A percentile compares a stretch with the other conserved stretches of the same genome.
phyloP scores from a whole-genome alignment of 2,888 invertebrate species.

The Lithophane socia region DNA sequence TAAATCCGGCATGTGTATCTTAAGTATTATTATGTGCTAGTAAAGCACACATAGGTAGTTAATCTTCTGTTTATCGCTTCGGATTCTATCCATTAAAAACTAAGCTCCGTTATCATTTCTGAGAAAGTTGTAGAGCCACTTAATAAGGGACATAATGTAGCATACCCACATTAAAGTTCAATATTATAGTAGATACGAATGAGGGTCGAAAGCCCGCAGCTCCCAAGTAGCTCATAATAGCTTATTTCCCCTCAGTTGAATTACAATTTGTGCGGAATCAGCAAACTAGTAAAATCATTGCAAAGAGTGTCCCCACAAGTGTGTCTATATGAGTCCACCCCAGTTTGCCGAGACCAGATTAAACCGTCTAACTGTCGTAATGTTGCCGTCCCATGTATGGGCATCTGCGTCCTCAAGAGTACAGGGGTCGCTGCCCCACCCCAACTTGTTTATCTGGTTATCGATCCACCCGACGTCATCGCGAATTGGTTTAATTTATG shows the following conservation, averaged over 20 bases:
- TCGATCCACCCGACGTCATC: slow-evolving; percentile 79
- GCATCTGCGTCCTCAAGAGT: slow-evolving; percentile 83
- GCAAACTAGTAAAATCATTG: slow-evolving; percentile 53
- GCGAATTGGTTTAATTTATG: slow-evolving; percentile 75
- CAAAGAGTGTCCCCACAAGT: slow-evolving; percentile 57
- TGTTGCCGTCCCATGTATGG: slow-evolving; percentile 77
- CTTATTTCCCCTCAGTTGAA: slow-evolving; percentile 47
- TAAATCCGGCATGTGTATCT: not conserved
- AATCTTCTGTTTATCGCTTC: slow-evolving; percentile 7
- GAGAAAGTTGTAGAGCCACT: slow-evolving; percentile 6
- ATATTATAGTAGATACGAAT: slow-evolving; percentile 24
- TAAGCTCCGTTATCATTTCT: slow-evolving; percentile 25
- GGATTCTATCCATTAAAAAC: slow-evolving; percentile 12
- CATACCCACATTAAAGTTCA: slow-evolving; percentile 26
- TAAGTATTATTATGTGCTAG: not conserved
- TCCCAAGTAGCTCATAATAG: slow-evolving; percentile 43
- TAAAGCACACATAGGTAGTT: not conserved
- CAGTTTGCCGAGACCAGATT: slow-evolving; percentile 72
- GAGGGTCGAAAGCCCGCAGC: slow-evolving; percentile 40
- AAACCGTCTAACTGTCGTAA: slow-evolving; percentile 75
- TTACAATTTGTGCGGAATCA: slow-evolving; percentile 56
- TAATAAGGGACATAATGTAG: slow-evolving; percentile 5
- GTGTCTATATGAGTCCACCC: slow-evolving; percentile 65
- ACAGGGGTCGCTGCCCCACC: slow-evolving; percentile 78
- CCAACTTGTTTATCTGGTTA: slow-evolving; percentile 85